Conservation (phyloP, 1,140 invertebrate genomes). For the Eriosoma lanigerum region DNA sequence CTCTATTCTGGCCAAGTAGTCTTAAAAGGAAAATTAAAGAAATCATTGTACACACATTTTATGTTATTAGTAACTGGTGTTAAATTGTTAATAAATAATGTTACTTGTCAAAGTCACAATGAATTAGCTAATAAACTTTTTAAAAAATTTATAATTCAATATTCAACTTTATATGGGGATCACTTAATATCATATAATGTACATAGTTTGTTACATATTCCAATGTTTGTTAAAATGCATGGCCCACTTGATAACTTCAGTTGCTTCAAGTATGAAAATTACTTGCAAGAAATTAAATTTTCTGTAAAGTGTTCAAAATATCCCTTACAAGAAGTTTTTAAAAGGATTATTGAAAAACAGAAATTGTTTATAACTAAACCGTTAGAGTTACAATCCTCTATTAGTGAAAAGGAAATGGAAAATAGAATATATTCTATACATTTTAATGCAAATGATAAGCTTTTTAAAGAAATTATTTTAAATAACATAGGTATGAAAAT, state of each 20-base stretch:
- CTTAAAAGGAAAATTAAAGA: no score
- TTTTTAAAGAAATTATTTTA: no score
- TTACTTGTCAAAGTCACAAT: not conserved
- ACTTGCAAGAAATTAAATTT: not conserved
- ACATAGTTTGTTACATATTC: slow-evolving; percentile 16
- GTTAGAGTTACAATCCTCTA: no score
- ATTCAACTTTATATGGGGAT: slow-evolving; percentile 5
- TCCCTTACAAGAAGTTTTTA: not conserved
- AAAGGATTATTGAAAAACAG: slow-evolving; percentile 22
- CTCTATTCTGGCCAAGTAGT: no score
- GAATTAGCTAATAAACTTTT: not conserved
- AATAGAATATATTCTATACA: no score
- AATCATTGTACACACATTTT: not conserved
- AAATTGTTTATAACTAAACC: no score
- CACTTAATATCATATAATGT: slow-evolving; percentile 1
- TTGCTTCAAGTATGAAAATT: slow-evolving; percentile 21
- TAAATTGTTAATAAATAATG: not conserved
- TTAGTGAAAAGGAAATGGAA: no score
- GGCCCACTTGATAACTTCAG: slow-evolving; percentile 1
- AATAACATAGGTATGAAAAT: no score
- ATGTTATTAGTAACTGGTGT: not conserved
- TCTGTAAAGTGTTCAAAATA: not conserved
- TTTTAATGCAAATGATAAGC: no score
- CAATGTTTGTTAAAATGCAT: not conserved
- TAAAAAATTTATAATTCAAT: not conserved